Base-by-base conservation (phyloP, 2,888 invertebrate species). In the Noctua fimbriata region DNA sequence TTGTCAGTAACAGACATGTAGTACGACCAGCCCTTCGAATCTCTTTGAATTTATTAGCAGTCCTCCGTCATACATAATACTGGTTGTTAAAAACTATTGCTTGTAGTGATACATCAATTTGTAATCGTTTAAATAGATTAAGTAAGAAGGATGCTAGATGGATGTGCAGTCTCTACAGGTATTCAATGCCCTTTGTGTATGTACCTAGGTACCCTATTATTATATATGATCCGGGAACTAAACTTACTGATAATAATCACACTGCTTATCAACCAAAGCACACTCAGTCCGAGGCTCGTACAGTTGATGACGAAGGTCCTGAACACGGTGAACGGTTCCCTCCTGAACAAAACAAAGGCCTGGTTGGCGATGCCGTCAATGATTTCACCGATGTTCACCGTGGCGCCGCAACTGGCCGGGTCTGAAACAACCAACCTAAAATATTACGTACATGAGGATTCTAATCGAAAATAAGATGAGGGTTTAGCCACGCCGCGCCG, bases 251-350 rank as follows among this genome's bases (percentile, higher is more conserved):
- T 93, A 24, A 95, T 88, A 52, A 94, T 78, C 9, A 93, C 88
- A 81, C 95, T 94, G 47, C 93, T 87, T 12, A 93, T 85, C 1
- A 94, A 85, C 95, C 95, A 96, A 3, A 95, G 65, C 0, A 91
- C 85, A 65, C 93, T 92, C 18, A 95, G 81, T 0, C 91, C 92
- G 21, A 95, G 90, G 78, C 91, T 90, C 1, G 88, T 88, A 72
- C 90, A 89, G 84, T 94, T 96, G n/a, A 96, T 92, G 41, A 94
- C 81, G 69, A 95, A 93, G 0, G 95, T 95, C 12, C 96, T 90
- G 44, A 92, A 93, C 0, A 92, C 92, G 0, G 95, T 93, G 67
- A 94, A 83, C 0, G 96, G 93, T 75, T 93, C 91, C 3, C 85
- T 74, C 0, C 85, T 89, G 4, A 95, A 79, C 5, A 95, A 83